Base-by-base conservation (phyloP, 1,140 invertebrate genomes). In the Parasteatoda tepidariorum region DNA sequence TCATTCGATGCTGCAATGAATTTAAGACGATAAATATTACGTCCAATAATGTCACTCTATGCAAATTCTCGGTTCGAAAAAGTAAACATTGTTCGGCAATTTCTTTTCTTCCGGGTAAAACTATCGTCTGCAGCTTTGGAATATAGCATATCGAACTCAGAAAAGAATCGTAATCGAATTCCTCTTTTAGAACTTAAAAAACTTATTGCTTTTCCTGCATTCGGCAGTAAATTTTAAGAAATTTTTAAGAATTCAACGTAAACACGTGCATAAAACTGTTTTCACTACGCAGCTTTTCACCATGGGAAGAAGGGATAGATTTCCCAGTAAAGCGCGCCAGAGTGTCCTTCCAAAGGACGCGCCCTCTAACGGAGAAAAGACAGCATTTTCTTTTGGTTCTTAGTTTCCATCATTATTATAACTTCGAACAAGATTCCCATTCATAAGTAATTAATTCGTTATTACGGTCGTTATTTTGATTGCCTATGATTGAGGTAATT, bases 401-500 rank as follows among this genome's bases (percentile, higher is more conserved):
- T 22, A 66, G 70, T 73, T 73, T 55, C n/a, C 15, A 30, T 33
- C 22, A 31, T 71, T 70, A 70, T 70, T 73, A 31, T 57, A 55
- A 54, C 41, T 54, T 59, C 41, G 28, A 24, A 57, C 11, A 26
- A 57, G 38, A 54, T 73, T 30, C 48, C 54, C 70, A 73, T 73
- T 73, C 70, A 73, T 73, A 73, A 73, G 70, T 73, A 73, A 73
- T 73, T 73, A 73, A 73, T 57, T 73, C 41, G 41, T 73, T 73
- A 73, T 33, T 31, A 22, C 55, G 3, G 28, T 33, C 54, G 2
- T 57, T 34, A 57, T 57, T 73, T 57, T 73, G 15, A 30, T 73
- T 54, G 33, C 28, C 33, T 73, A 57, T 57, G 30, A 57, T 9
- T 73, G 11, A 3, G 70, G 54, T 26, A 34, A 18, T n/a, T 30